phyloP scores from a whole-genome alignment of 2,113 vertebrate species.

The Callipepla squamata region DNA sequence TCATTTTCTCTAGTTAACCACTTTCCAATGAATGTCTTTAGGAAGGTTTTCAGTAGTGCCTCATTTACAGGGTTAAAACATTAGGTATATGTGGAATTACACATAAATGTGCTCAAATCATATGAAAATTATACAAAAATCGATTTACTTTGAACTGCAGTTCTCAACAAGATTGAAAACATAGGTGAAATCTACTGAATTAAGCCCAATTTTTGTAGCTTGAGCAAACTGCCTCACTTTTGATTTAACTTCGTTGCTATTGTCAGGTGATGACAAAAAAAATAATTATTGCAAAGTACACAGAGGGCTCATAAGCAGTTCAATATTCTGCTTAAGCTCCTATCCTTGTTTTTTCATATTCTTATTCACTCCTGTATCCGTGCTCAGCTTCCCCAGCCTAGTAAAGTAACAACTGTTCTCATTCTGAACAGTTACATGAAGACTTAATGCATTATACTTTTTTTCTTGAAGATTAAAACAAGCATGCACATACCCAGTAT shows the following conservation, averaged over 20 bases:
- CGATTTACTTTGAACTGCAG: neutral
- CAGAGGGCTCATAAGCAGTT: neutral
- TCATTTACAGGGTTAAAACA: neutral
- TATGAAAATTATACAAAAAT: fast-evolving
- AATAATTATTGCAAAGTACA: neutral
- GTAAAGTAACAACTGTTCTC: neutral
- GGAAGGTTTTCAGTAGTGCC: neutral
- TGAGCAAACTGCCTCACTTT: neutral
- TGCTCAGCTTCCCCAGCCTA: neutral
- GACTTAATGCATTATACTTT: neutral
- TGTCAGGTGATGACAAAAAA: neutral
- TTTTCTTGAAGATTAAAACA: conserved; percentile 42
- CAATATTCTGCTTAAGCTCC: neutral
- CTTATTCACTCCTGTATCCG: neutral
- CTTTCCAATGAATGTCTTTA: conserved; percentile 6
- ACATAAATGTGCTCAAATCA: neutral
- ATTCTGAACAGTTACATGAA: neutral
- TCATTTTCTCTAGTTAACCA: conserved; percentile 56
- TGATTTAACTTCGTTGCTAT: neutral
- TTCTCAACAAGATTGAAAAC: neutral
- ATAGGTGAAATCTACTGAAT: neutral
- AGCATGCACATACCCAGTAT: conserved; percentile 81
- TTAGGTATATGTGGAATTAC: neutral
- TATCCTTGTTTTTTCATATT: neutral
- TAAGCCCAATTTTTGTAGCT: neutral